Percentiles rank a stretch among this genome's conserved stretches.
phyloP scores from a whole-genome alignment of 2,113 vertebrate species.

The Mirza zaza region DNA sequence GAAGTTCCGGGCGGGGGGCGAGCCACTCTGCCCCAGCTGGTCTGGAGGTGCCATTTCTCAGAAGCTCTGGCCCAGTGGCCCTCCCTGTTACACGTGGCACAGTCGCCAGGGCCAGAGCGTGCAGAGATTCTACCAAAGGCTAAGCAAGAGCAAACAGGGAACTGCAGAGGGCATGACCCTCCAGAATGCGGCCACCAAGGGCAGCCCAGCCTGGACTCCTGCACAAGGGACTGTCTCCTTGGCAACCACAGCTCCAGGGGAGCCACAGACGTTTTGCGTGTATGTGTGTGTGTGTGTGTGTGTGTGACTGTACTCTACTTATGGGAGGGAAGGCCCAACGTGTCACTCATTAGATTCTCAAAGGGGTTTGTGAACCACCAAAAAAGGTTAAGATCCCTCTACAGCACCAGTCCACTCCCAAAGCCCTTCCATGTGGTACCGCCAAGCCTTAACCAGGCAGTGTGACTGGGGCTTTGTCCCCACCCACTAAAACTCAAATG shows the following conservation, averaged over 20 bases:
- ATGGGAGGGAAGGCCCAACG: background rate
- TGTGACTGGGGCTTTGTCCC: background rate
- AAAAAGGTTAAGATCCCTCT: background rate
- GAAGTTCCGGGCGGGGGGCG: background rate
- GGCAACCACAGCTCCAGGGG: fast-evolving
- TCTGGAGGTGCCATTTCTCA: fast-evolving
- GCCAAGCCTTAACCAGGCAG: background rate
- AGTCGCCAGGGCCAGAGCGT: background rate
- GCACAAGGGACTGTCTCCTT: background rate
- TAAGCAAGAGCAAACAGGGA: background rate
- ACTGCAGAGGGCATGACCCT: background rate
- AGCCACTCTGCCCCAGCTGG: background rate
- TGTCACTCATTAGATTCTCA: background rate
- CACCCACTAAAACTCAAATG: background rate
- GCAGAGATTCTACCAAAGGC: background rate
- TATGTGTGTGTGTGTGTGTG: background rate
- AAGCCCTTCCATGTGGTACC: background rate
- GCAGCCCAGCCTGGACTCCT: background rate
- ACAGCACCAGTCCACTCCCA: background rate
- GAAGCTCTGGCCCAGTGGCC: background rate
- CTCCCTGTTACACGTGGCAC: background rate
- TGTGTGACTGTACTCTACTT: background rate
- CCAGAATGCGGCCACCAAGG: background rate
- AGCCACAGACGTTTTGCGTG: background rate
- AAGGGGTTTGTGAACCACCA: background rate